Conservation (phyloP, 2,113 vertebrate genomes). For the Corvus moneduloides region DNA sequence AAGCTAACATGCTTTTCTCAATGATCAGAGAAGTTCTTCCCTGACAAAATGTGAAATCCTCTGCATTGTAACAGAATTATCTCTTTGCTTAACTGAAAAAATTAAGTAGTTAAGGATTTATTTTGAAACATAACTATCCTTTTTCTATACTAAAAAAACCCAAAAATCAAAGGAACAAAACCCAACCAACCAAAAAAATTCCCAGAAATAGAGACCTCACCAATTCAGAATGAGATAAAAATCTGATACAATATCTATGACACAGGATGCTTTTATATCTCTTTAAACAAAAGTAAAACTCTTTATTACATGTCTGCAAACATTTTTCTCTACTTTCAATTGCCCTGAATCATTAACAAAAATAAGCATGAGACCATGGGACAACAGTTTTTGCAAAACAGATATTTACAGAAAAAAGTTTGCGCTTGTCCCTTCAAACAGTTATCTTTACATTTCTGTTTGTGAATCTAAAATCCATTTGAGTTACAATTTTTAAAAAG, state of each 20-base stretch:
- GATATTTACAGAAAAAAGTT: not conserved
- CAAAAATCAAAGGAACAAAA: not conserved
- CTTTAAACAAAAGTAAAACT: not conserved
- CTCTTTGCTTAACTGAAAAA: not conserved
- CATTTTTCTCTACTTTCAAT: not conserved
- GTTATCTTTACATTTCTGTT: not conserved
- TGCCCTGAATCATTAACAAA: not conserved
- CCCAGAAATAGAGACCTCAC: not conserved
- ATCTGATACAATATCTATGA: rapidly evolving
- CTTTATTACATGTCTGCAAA: not conserved
- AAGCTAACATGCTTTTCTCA: not conserved
- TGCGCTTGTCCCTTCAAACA: not conserved
- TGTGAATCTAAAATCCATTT: not conserved
- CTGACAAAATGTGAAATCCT: conserved; percentile 11
- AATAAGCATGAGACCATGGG: not conserved
- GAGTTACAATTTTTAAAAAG: not conserved
- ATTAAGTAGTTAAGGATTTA: not conserved
- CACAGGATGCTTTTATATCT: not conserved
- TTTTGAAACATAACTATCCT: not conserved
- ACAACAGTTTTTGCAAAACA: not conserved
- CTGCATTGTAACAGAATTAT: not conserved
- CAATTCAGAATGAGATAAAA: not conserved
- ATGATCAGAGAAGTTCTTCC: not conserved
- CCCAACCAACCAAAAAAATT: not conserved
- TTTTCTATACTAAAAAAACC: not conserved